phyloP scores from a whole-genome alignment of 2,113 vertebrate genomes.

The Lophochroa leadbeateri region DNA sequence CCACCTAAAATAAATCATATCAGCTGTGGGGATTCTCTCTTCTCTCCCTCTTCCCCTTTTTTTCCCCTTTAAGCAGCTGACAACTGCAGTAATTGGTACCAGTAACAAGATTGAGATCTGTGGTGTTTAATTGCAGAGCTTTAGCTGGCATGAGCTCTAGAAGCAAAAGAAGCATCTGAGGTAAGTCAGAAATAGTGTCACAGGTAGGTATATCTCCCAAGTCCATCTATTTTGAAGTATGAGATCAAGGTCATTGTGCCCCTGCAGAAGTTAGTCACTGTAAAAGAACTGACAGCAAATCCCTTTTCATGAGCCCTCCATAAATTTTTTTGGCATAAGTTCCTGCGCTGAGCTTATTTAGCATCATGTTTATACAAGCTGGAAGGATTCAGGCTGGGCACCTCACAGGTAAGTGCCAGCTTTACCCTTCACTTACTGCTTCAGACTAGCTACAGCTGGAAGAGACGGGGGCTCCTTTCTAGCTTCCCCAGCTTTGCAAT shows the following conservation, averaged over 20 bases:
- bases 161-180: neutral
- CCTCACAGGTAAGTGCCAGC: fast-evolving
- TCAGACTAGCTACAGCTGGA: neutral
- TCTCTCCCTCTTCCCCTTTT: fast-evolving
- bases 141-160: neutral
- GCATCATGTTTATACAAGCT: fast-evolving
- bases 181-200: neutral
- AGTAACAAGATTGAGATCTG: neutral
- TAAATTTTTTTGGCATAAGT: neutral
- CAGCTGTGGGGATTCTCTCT: neutral
- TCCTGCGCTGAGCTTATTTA: neutral
- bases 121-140: neutral
- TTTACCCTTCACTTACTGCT: fast-evolving
- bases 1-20: neutral
- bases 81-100: neutral
- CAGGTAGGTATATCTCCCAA: neutral
- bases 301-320: neutral
- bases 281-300: neutral
- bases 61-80: neutral
- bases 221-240: neutral
- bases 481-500: neutral
- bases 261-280: neutral
- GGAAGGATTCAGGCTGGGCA: fast-evolving
- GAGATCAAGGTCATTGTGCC: neutral
- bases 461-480: neutral